Evolutionary conservation across 2,797 vertebrate species (phyloP).

Genomic region (Pelobates cultripes): DNA sequence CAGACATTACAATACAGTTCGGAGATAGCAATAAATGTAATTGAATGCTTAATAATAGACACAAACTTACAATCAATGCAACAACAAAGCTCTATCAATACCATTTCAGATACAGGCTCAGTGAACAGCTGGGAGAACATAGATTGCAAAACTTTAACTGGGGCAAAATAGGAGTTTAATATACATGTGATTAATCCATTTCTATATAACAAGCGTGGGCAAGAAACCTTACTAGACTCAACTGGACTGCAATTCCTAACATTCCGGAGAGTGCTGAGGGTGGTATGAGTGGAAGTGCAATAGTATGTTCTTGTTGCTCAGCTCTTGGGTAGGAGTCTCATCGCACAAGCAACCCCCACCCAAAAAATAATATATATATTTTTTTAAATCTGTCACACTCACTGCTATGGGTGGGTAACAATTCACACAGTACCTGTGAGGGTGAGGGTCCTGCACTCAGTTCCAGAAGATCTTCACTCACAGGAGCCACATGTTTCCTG

Average conservation of each 20-base stretch:
- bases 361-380: not conserved
- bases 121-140: too few species aligned
- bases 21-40: too few species aligned
- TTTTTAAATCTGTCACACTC: not conserved
- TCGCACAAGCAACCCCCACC: not conserved
- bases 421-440: not conserved
- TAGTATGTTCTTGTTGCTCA: not conserved
- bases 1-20: too few species aligned
- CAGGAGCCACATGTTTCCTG: not conserved
- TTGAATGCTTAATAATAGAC: too few species aligned
- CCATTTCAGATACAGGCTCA: too few species aligned
- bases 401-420: not conserved
- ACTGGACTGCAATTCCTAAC: not conserved
- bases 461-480: not conserved
- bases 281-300: not conserved
- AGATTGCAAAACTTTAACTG: too few species aligned
- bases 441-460: not conserved
- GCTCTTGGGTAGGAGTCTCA: not conserved
- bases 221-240: too few species aligned
- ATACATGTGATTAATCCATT: too few species aligned
- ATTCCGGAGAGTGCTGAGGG: not conserved
- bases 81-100: too few species aligned
- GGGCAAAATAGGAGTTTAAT: too few species aligned
- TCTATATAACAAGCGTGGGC: too few species aligned
- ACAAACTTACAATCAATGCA: too few species aligned